These are phyloP conservation scores for Trichechus manatus DNA, from an alignment of 2,113 vertebrate genomes.

Conservation along the genomic window DNA sequence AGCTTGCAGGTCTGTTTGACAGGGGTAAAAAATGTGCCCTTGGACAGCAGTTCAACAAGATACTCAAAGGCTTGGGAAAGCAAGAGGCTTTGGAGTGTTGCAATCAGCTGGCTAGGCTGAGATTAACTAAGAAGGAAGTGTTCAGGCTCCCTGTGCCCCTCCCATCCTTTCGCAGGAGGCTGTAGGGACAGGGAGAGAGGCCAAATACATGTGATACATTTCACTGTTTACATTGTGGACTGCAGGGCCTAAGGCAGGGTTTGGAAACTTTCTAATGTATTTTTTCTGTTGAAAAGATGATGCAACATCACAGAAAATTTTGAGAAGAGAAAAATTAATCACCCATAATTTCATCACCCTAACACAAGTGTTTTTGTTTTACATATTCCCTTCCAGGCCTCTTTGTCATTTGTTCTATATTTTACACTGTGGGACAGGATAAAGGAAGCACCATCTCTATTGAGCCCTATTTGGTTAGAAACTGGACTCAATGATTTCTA, in stretches of 20 bases:
- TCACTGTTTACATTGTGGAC: neutral
- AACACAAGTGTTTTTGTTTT: neutral
- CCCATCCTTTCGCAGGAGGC: neutral
- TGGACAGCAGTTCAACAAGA: conserved; percentile 80
- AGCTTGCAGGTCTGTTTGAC: conserved; percentile 81
- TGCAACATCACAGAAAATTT: neutral
- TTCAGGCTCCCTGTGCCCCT: neutral
- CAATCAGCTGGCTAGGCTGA: conserved; percentile 6
- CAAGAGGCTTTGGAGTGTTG: conserved; percentile 64
- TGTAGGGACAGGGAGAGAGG: neutral
- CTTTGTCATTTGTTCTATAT: neutral
- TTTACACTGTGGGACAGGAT: neutral
- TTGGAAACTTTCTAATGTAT: neutral
- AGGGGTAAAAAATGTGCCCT: conserved; percentile 78
- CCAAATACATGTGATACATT: neutral
- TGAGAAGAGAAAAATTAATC: neutral
- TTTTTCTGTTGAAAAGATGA: conserved; percentile 2
- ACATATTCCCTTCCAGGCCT: neutral
- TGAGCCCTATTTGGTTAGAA: neutral
- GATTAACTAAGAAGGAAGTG: conserved; percentile 30
- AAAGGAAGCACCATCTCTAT: neutral
- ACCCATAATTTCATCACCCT: neutral
- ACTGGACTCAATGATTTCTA: neutral
- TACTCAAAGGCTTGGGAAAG: conserved; percentile 51
- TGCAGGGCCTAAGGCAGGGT: neutral